phyloP scores from a whole-genome alignment of 2,113 vertebrate species.

The Monarcha castaneiventris region DNA sequence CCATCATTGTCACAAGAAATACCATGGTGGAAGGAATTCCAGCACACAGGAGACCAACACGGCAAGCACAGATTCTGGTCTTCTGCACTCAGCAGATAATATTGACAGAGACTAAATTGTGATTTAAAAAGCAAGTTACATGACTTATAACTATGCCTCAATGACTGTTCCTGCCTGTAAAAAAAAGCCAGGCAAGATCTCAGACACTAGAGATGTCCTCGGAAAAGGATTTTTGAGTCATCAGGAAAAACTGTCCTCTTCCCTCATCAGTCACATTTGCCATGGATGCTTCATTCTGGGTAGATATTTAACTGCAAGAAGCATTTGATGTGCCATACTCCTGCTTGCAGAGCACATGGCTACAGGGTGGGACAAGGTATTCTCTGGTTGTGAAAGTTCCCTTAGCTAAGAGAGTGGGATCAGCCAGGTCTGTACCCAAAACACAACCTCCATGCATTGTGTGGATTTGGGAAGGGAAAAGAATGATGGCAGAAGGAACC shows the following conservation, averaged over 20 bases:
- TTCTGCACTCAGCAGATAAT: background rate
- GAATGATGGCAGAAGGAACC: background rate
- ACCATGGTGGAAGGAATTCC: background rate
- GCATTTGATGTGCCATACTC: background rate
- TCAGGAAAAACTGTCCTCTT: background rate
- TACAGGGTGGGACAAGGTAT: background rate
- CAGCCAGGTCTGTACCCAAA: background rate
- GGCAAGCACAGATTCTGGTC: background rate
- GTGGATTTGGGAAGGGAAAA: background rate
- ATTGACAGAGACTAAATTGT: background rate
- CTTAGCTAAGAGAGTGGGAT: background rate
- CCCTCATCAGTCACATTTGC: background rate
- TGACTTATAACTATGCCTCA: background rate
- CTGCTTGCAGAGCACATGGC: background rate
- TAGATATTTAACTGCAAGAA: background rate
- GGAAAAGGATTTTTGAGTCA: background rate
- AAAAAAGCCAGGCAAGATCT: background rate
- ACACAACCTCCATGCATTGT: background rate
- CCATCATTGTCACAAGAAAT: background rate
- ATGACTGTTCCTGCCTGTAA: background rate
- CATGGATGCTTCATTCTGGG: background rate
- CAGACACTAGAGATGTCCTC: background rate
- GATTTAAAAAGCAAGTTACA: background rate
- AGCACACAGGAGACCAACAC: background rate
- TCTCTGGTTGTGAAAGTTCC: background rate